phyloP scores from a whole-genome alignment of 30 jellyfish, hydroid and myxozoan species.

The Aurelia sp. region DNA sequence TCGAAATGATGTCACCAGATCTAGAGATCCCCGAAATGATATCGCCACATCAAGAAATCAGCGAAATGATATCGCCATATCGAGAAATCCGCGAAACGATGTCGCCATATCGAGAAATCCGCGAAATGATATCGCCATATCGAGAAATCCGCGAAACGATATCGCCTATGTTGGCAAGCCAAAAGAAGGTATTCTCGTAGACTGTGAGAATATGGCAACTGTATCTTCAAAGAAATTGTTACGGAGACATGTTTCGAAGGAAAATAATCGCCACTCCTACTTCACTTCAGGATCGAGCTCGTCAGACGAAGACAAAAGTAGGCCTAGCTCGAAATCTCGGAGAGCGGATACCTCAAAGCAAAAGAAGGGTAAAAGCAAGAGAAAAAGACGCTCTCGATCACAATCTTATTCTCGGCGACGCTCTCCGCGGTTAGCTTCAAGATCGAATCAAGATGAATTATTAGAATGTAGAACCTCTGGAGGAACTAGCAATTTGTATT shows the following conservation, averaged over 20 bases:
- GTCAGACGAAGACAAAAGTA: background rate
- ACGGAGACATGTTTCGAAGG: background rate
- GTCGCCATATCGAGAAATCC: too few species aligned
- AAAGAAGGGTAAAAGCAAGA: background rate
- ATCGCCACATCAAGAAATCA: background rate
- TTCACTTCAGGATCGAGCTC: background rate
- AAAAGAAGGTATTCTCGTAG: background rate
- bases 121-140: background rate
- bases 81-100: background rate
- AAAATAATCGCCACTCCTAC: background rate
- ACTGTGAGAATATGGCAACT: background rate
- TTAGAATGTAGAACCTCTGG: too few species aligned
- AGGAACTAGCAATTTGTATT: too few species aligned
- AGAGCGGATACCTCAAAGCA: background rate
- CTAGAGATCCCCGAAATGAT: too few species aligned
- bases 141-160: background rate
- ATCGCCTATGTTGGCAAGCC: slow-evolving; percentile 5
- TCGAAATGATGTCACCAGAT: too few species aligned
- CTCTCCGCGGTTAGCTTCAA: background rate
- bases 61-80: background rate
- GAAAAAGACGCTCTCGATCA: slow-evolving; percentile 3
- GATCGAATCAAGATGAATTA: too few species aligned
- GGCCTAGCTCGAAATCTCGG: background rate
- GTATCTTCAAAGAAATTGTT: background rate
- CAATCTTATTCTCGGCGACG: background rate